Base-by-base conservation (phyloP, 2,113 vertebrate species). In the Nipponia nippon region DNA sequence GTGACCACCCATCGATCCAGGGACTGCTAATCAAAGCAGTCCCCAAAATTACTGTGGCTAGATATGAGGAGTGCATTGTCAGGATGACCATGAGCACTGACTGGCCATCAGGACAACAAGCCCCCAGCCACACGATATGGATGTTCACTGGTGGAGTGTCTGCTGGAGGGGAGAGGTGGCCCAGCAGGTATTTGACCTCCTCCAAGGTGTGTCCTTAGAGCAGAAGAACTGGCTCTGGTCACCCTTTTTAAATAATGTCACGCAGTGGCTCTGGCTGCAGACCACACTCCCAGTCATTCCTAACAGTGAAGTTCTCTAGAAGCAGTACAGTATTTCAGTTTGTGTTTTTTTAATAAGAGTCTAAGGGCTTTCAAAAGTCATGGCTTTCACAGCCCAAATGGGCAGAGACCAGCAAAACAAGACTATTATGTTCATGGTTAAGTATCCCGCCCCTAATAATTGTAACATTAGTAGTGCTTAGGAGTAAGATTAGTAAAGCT, bases 211-310 rank as follows among this genome's bases (percentile, higher is more conserved):
- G 34, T 34, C 69, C 73, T 55, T 46, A n/a, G n/a, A 82, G 22
- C 4, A 63, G 55, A 20, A 42, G 8, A 75, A 15, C 7, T 29
- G 47, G 11, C 8, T 80, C 10, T 36, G 11, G 9, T 61, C 9
- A 58, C 21, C 19, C 2, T n/a, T 71, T 79, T 75, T 66, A 10
- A 38, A 47, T 22, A 29, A 55, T 19, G 16, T 40, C 26, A 38
- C 0, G 0, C 34, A 27, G 19, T 47, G 21, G 13, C 3, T 63
- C 25, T 2, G 10, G 25, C 34, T 22, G 22, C 53, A 83, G 22
- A 65, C 17, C 59, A 29, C 13, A 3, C 50, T 26, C 22, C 7
- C 25, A 70, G 26, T 11, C 18, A n/a, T 55, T 75, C 66, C 38
- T 55, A 52, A 38, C 8, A 63, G 21, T 30, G 25, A 80, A 76